Percentiles rank a stretch among this genome's conserved stretches.
phyloP scores from a whole-genome alignment of 2,113 vertebrate species.

The Otis tarda region DNA sequence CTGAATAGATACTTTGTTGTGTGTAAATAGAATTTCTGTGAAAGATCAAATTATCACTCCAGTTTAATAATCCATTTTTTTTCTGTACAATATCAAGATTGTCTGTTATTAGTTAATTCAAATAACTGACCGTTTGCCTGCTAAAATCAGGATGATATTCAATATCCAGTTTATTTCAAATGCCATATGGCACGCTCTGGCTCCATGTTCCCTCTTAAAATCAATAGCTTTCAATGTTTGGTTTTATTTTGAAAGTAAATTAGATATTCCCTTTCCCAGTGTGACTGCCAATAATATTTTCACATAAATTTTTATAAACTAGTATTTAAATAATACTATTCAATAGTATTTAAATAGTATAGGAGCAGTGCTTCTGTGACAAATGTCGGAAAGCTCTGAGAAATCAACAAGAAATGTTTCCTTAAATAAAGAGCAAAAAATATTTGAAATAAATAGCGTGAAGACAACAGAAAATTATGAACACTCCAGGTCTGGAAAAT shows the following conservation, averaged over 20 bases:
- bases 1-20: background rate
- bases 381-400: background rate
- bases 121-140: background rate
- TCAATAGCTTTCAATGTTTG: constrained; percentile 3
- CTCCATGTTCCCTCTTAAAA: background rate
- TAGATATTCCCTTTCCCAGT: background rate
- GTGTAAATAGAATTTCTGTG: background rate
- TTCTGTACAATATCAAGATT: background rate
- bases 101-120: background rate
- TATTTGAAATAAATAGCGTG: background rate
- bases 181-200: background rate
- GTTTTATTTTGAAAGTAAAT: constrained; percentile 22
- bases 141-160: constrained; percentile 16
- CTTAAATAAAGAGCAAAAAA: background rate
- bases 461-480: background rate
- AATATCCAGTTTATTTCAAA: constrained; percentile 29
- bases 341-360: background rate
- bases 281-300: background rate
- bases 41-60: background rate
- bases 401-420: background rate
- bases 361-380: background rate
- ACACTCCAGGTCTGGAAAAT: background rate
- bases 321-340: background rate
- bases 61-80: background rate
- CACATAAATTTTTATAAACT: background rate